Evolutionary conservation across 2,113 vertebrate genomes (phyloP).

Genomic region (Pandion haliaetus): DNA sequence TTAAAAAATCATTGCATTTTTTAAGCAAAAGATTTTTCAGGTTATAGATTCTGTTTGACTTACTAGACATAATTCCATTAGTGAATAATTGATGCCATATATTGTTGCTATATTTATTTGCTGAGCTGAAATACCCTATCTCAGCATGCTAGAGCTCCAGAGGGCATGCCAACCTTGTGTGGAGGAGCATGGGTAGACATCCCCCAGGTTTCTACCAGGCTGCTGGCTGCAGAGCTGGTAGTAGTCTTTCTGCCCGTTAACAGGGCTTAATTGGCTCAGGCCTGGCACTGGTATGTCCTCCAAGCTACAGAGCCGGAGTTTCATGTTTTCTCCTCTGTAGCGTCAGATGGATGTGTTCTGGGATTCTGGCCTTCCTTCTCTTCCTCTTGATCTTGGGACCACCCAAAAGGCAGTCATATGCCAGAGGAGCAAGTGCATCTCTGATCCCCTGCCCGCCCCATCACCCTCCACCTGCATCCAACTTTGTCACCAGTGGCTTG

Average conservation of each 20-base stretch:
- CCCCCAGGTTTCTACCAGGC: background rate
- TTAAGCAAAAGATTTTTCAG: constrained; percentile 27
- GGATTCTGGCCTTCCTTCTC: background rate
- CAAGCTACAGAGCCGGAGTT: background rate
- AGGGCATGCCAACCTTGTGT: background rate
- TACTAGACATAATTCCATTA: background rate
- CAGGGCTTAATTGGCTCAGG: background rate
- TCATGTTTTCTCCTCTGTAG: background rate
- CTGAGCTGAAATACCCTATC: background rate
- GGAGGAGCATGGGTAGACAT: background rate
- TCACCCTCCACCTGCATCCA: background rate
- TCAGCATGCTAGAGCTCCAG: background rate
- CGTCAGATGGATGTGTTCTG: background rate
- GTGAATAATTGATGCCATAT: constrained; percentile 25
- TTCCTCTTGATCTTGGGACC: background rate
- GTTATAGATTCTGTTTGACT: constrained; percentile 16
- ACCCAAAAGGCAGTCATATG: background rate
- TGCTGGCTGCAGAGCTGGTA: background rate
- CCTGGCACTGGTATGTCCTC: accelerated
- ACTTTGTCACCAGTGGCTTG: background rate
- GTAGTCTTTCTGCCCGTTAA: background rate
- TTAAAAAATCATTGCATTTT: background rate
- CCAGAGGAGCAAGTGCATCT: background rate
- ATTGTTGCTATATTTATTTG: constrained; percentile 14
- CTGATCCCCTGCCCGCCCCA: background rate